A percentile compares a stretch with the other conserved stretches of the same genome.
Conservation (phyloP, 2,888 invertebrate species). For the Steinernema hermaphroditum region DNA sequence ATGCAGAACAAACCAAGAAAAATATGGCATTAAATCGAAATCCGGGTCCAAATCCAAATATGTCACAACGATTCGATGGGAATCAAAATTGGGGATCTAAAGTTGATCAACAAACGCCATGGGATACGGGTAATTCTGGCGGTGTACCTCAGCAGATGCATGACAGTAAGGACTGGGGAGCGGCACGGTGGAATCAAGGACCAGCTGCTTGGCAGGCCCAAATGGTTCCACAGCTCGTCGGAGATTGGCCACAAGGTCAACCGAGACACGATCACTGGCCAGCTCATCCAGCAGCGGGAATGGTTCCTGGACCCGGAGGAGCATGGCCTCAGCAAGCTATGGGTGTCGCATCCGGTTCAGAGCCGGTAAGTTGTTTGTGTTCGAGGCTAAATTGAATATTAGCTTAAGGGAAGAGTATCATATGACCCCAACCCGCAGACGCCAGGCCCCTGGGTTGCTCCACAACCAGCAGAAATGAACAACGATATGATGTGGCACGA, state of each 20-base stretch:
- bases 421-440: conserved; percentile 42
- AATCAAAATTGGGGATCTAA: conserved; percentile 32
- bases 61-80: conserved; percentile 25
- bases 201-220: conserved; percentile 20
- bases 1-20: conserved; percentile 39
- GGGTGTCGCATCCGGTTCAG: conserved; percentile 33
- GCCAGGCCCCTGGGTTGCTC: conserved; percentile 43
- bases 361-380: background rate
- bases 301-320: conserved; percentile 25
- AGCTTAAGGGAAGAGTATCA: background rate
- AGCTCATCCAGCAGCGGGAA: conserved; percentile 15
- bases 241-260: conserved; percentile 33
- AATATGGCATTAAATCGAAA: conserved; percentile 32
- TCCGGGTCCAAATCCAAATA: conserved; percentile 14
- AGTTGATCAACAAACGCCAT: conserved; percentile 42
- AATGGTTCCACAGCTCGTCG: conserved; percentile 31
- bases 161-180: conserved; percentile 15
- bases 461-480: conserved; percentile 37
- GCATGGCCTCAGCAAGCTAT: conserved; percentile 14
- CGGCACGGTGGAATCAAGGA: conserved; percentile 30
- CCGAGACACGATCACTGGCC: conserved; percentile 32
- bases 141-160: conserved; percentile 4
- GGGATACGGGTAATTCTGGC: conserved; percentile 38
- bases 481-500: conserved; percentile 56
- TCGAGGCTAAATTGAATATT: background rate